phyloP scores from a whole-genome alignment of 2,113 vertebrate species.

The Mirounga angustirostris region DNA sequence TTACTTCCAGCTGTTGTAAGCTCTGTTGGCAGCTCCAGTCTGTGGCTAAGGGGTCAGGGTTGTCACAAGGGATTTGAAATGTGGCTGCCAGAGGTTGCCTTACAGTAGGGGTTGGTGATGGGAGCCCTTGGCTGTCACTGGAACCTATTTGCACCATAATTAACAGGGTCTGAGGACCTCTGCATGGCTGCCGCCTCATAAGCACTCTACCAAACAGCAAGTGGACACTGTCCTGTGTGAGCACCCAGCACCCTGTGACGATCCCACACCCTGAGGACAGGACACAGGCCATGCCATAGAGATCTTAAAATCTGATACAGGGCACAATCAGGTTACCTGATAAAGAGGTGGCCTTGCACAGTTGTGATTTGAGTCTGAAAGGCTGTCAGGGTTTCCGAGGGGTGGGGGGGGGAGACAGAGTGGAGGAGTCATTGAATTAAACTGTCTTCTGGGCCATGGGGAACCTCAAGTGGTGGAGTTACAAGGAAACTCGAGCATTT shows the following conservation, averaged over 20 bases:
- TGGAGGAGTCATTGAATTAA: neutral
- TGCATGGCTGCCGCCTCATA: too few relatives aligned
- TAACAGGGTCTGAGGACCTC: neutral
- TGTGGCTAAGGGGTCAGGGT: fast-evolving
- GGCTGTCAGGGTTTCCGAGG: neutral
- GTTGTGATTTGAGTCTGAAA: neutral
- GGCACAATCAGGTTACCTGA: fast-evolving
- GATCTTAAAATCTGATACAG: fast-evolving
- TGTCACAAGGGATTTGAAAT: fast-evolving
- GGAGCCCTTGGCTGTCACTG: neutral
- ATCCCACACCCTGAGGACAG: too few relatives aligned
- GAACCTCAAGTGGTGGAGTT: neutral
- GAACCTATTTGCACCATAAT: neutral
- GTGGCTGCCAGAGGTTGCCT: neutral
- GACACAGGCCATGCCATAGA: too few relatives aligned
- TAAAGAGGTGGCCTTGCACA: neutral
- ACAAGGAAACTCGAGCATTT: too few relatives aligned
- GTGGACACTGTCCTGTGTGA: neutral
- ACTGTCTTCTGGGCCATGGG: neutral
- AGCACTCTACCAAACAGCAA: neutral
- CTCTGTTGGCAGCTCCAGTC: neutral
- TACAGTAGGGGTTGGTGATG: neutral
- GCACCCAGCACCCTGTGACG: neutral
- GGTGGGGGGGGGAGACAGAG: too few relatives aligned
- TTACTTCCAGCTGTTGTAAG: neutral